Evolutionary conservation across 2,888 invertebrate genomes (phyloP), one percentile per base, ranked within the genome.

Genomic region (Anoplius nigerrimus): DNA sequence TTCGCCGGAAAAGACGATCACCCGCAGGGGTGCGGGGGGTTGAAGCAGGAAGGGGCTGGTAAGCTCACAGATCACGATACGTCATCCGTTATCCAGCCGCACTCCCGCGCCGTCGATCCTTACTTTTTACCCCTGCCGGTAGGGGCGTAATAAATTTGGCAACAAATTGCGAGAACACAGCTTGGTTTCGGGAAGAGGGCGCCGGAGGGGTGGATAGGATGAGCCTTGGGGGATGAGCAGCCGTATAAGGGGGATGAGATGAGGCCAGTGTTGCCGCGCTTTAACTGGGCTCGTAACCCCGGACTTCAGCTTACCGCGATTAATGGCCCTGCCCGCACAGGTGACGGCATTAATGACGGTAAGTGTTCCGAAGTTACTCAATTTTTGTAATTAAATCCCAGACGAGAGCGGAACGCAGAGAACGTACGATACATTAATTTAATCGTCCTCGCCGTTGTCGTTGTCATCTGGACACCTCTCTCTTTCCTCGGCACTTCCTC

Each of bases 131-230:
- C 46, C 24, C 46, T 46, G 21, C 3, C 16, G 21, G 58, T 53
- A 15, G 20, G 21, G 69, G 67, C 71, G 75, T 76, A 79, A 79
- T 79, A 79, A 79, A 79, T 79, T 79, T 79, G 75, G 79, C 71
- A 79, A 76, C 78, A 79, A 79, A 79, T 79, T 78, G 79, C 78
- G 73, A 75, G 78, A 78, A 78, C 79, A 69, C 76, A 79, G 78
- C 79, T 76, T 75, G 78, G 69, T 34, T 34, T 62, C 69, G 51
- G n/a, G 20, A 22, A 27, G 52, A 42, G 16, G 11, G 20, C n/a
- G 60, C 27, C n/a, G 45, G 27, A 20, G 34, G 60, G 34, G 27
- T 15, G 51, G 22, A 8, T 21, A 11, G 34, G 34, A 34, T 34
- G 11, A 34, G 11, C 34, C 34, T 6, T 34, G 11, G 34, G 11